Base-by-base conservation (phyloP, 2,113 vertebrate species). In the Ophthalmolycus amberensis region DNA sequence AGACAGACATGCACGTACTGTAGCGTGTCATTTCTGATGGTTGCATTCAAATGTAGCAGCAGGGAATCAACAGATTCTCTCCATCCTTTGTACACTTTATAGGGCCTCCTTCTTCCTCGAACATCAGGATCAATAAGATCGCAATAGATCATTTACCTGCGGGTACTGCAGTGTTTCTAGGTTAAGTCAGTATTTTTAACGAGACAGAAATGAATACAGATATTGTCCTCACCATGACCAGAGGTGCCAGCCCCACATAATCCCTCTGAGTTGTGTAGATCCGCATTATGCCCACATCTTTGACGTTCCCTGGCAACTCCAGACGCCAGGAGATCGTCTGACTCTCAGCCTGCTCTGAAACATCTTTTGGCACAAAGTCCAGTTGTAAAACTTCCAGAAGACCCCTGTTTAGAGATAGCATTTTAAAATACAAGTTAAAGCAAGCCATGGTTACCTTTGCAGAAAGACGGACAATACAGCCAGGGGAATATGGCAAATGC, bases 251-350 rank as follows among this genome's bases (percentile, higher is more conserved):
- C 27, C 95, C 96, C 3, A 96, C 92, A 64, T 97, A 91, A 29
- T 99, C 97, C 91, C 94, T 97, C 80, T 94, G 96, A 67, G 92
- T 96, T 0, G 97, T 94, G 12, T 96, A 97, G 91, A 99, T 96
- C 90, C 94, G 95, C 85, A 97, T 97, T 42, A 96, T 86, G 0
- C 96, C 97, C 27, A 97, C 91, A 40, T 98, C 94, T 73, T 85
- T 93, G 18, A 91, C 67, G 37, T 94, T 96, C 5, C 96, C 98
- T 0, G 96, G 96, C 50, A 97, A 94, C 52, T 99, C 97, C 20
- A 98, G 94, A 80, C 96, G 96, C 98, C 98, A 99, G 0, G 96
- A 97, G 93, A 99, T 94, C 0, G 94, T 93, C 88, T 97, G 97
- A 27, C 95, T 96, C 90, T 94, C 94, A 0, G 94, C 88, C 0